Base-by-base conservation (phyloP, 2,888 invertebrate genomes). In the Baccha elongata region DNA sequence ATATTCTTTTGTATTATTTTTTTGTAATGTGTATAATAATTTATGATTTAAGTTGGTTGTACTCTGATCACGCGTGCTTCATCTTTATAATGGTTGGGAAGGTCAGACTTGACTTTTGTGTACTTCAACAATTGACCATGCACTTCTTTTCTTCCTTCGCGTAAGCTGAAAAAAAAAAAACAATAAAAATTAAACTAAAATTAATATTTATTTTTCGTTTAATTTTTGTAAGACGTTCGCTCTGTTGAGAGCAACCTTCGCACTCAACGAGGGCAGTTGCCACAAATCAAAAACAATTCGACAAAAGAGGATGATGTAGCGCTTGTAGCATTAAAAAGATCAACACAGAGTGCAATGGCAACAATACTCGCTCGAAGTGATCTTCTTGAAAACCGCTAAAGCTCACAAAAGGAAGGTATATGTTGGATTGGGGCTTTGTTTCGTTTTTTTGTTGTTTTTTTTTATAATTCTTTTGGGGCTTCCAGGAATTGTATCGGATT, bases 251-350 rank as follows among this genome's bases (percentile, higher is more conserved):
- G 35, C 64, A 73, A 73, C 83, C 83, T 83, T 83, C 83, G 58
- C 76, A 44, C 11, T 35, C 15, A 44, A 69, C 26, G 68, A 73
- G 72, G 55, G 68, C 83, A 44, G 44, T 17, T 68, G 62, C 64
- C 40, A 83, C 83, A 78, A 68, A 78, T 83, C 78, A 83, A 73
- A 76, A 75, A 50, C 44, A 0, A 72, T 50, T 64, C 72, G 67
- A 72, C 62, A 62, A 55, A 60, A 40, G 55, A 75, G 58, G 23
- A 19, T 68, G 58, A 58, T 65, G 74, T 21, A 35, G 69, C 50
- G 21, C n/a, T 40, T 13, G 26, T 21, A 1, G 37, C n/a, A 67
- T 48, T 21, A 60, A 29, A 29, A 17, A 50, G 73, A 73, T 68
- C 73, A 73, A 29, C 53, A 6, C 15, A n/a, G 3, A 72, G 53